Evolutionary conservation across 2,888 invertebrate genomes (phyloP), one percentile per base, ranked within the genome.

Genomic region (Epistrophe eligans): DNA sequence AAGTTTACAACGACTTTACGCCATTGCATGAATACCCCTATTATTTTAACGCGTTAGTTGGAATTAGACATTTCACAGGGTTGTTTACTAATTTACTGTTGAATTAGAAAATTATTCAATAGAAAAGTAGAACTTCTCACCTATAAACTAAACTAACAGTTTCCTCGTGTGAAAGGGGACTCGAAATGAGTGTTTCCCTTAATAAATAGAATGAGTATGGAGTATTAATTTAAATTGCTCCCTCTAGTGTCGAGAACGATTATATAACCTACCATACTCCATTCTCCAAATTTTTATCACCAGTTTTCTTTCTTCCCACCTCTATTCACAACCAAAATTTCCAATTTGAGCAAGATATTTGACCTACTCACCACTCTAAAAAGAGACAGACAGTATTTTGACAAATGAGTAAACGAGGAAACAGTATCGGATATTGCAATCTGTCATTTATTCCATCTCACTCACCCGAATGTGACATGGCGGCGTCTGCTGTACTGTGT

Each of bases 401-500:
- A 48, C 24, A 28, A 45, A 55, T 48, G 77, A 73, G 32, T 24
- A 66, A 85, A 7, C 10, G 73, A 79, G 17, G 40, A 57, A 55
- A 48, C 60, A 19, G 66, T 67, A 85, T 15, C 7, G 28, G 2
- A 45, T 13, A 48, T 55, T 35, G n/a, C 55, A 77, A 66, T 62
- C 40, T 35, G 24, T 73, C 80, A 77, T 67, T 77, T 57, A 38
- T 28, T 79, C n/a, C 66, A 79, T 87, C 83, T 79, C 83, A 66
- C 60, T 87, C 72, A n/a, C 71, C 71, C 87, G n/a, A 87, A 87
- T 87, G 87, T 87, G 87, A 87, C 87, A 87, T 87, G 87, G 87
- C 87, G 87, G 87, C 87, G 87, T 87, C 83, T 72, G 79, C 87
- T 83, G 83, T 87, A 43, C 62, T 62, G 67, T 67, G 67, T 19